phyloP scores from a whole-genome alignment of 2,797 vertebrate genomes.

The Myotis myotis region DNA sequence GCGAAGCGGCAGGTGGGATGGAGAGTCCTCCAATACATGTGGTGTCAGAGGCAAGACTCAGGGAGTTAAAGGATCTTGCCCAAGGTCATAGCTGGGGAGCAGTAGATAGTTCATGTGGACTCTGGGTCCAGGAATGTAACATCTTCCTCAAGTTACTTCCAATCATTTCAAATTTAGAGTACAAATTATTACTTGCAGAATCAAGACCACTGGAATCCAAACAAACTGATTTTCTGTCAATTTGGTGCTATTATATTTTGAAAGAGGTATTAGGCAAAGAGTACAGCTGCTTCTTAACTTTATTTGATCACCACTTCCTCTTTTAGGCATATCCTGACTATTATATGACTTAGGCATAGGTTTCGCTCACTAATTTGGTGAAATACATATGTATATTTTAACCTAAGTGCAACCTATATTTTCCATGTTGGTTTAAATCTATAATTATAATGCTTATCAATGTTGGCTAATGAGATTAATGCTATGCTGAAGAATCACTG shows the following conservation, averaged over 20 bases:
- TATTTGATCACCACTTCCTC: not conserved
- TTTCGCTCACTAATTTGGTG: conserved; percentile 30
- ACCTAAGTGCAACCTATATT: not conserved
- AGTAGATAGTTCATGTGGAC: not conserved
- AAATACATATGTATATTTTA: not conserved
- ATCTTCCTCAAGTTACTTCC: not conserved
- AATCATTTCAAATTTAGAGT: not conserved
- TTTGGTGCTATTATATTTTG: not conserved
- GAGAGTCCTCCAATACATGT: not conserved
- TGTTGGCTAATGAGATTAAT: not conserved
- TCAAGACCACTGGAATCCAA: not conserved
- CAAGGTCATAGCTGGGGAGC: not conserved
- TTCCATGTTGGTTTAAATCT: conserved; percentile 27
- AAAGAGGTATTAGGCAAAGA: conserved; percentile 10
- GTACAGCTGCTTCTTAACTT: not conserved
- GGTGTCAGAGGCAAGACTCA: not conserved
- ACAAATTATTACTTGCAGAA: not conserved
- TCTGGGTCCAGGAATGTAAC: not conserved
- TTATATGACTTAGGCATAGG: not conserved
- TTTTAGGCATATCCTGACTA: not conserved
- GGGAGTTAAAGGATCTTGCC: not conserved
- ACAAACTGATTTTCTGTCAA: not conserved
- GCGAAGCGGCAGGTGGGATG: not conserved
- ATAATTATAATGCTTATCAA: not conserved
- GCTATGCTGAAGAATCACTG: not conserved